phyloP scores from a whole-genome alignment of 2,797 vertebrate species.

The Chaetodon trifasciatus region DNA sequence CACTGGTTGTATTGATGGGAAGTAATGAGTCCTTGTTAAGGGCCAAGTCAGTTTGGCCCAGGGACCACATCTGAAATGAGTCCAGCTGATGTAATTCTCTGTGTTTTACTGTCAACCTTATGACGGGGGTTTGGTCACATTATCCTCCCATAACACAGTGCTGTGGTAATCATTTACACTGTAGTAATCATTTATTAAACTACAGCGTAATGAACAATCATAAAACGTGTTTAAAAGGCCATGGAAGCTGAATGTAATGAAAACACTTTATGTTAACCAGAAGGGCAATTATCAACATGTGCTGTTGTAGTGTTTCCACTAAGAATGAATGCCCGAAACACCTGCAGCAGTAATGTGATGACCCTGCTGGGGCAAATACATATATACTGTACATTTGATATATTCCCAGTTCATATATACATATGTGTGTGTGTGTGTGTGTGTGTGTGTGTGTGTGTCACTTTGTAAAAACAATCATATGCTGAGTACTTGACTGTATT shows the following conservation, averaged over 20 bases:
- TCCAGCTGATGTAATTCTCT: constrained; percentile 53
- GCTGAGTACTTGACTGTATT: neutral
- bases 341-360: neutral
- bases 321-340: neutral
- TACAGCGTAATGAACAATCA: neutral
- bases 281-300: constrained; percentile 1
- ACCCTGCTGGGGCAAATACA: neutral
- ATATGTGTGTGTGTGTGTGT: no score
- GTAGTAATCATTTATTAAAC: constrained; percentile 6
- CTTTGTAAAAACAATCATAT: no score
- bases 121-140: constrained; percentile 27
- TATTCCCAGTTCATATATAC: no score
- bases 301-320: constrained; percentile 12
- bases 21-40: constrained; percentile 47
- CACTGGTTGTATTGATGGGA: constrained; percentile 33
- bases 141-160: neutral
- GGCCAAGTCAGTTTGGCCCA: constrained; percentile 22
- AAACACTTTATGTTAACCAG: constrained; percentile 7
- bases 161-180: neutral
- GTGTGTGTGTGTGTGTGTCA: no score
- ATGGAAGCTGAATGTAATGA: constrained; percentile 26
- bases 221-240: constrained; percentile 6
- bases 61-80: constrained; percentile 26
- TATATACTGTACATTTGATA: neutral
- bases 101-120: constrained; percentile 28